Evolutionary conservation across 2,113 vertebrate genomes (phyloP), one percentile per base, ranked within the genome.

Genomic region (Laticauda colubrina): DNA sequence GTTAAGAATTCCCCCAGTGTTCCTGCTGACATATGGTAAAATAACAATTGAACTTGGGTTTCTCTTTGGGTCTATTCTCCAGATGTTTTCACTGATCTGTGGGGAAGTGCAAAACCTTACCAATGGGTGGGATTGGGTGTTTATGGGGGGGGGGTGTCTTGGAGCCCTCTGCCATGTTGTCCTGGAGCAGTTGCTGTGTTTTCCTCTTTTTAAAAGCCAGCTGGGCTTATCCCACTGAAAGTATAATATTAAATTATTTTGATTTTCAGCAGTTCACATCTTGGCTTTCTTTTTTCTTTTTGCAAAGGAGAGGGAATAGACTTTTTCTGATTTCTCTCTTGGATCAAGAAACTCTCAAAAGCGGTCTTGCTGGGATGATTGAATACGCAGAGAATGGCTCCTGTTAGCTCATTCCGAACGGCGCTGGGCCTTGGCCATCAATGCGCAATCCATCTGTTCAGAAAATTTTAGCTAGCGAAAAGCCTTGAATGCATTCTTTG

Each of bases 41-140:
- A 59, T 59, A 51, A 93, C 45, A 81, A 45, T 29, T 53, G 18
- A n/a, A 12, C 26, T 93, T 90, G 18, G n/a, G 55, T 87, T 48
- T 89, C 54, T 51, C 2, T 29, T 59, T 45, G 34, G 85, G 34
- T 56, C n/a, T 39, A 85, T 86, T 90, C 88, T 93, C 88, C 92
- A 93, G 92, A 93, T 93, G 88, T 90, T 86, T 90, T 43, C n/a
- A 53, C 75, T 64, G 88, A 90, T 89, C 45, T 61, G 92, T 34
- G 54, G 87, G 64, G 29, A 57, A 85, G 39, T 54, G 75, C 21
- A 61, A 89, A 90, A 89, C 59, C 39, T 75, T 45, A 59, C 24
- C 88, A 34, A 26, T 51, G 88, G 34, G n/a, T 61, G 85, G 55
- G 51, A 18, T 3, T 20, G 34, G 7, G 15, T 0, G 34, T 29